Conservation (phyloP, 2,888 invertebrate genomes). For the Diaphora mendica region DNA sequence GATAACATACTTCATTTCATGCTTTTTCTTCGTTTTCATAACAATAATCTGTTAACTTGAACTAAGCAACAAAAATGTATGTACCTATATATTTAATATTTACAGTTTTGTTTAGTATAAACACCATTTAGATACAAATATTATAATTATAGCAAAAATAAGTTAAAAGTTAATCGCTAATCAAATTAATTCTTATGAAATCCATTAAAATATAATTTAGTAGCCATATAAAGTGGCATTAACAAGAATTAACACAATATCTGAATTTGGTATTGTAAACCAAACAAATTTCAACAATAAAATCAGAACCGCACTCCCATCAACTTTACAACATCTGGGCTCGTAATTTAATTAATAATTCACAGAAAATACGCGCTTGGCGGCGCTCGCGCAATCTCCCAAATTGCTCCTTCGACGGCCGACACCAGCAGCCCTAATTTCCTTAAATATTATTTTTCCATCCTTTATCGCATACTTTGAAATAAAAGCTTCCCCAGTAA, state of each 20-base stretch:
- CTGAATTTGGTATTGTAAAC: slow-evolving; percentile 44
- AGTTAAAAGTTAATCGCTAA: not conserved
- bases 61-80: too few relatives aligned
- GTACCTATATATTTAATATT: too few relatives aligned
- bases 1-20: too few relatives aligned
- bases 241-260: slow-evolving; percentile 25
- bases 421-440: slow-evolving; percentile 80
- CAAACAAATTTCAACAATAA: slow-evolving; percentile 44
- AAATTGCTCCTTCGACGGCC: slow-evolving; percentile 75
- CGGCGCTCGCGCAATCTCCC: slow-evolving; percentile 76
- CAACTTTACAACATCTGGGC: slow-evolving; percentile 75
- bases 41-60: too few relatives aligned
- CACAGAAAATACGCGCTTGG: slow-evolving; percentile 78
- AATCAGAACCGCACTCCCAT: slow-evolving; percentile 58
- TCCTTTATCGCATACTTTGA: slow-evolving; percentile 83
- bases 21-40: too few relatives aligned
- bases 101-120: not conserved
- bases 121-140: not conserved
- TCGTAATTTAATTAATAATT: slow-evolving; percentile 86
- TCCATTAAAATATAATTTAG: not conserved
- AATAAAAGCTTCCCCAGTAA: slow-evolving; percentile 78
- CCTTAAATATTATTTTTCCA: slow-evolving; percentile 82
- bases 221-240: not conserved
- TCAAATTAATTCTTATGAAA: not conserved
- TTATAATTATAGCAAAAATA: not conserved